Base-by-base conservation (phyloP, 2,888 invertebrate genomes). In the Tetropium fuscum region DNA sequence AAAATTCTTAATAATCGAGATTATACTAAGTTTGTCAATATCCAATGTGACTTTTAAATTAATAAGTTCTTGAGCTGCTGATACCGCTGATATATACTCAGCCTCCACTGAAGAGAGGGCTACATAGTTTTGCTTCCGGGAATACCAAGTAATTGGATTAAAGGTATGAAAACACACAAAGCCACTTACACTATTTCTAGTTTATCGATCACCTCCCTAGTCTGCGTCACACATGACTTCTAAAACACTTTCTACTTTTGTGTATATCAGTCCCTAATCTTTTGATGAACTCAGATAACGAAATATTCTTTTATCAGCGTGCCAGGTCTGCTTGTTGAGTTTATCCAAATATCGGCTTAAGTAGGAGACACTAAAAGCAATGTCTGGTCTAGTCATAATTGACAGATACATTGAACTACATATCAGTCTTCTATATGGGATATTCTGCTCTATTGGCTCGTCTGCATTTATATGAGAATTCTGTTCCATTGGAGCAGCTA, bases 111-210 rank as follows among this genome's bases (percentile, higher is more conserved):
- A 22, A 22, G 22, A 22, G 3, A 22, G 7, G 4, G 22, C 22
- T 22, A 22, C 22, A 22, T 7, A 22, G 22, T 22, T 22, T 48
- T 22, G 7, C 22, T 22, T 3, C 7, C 7, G 22, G 4, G 22
- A 22, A 22, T 57, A 43, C 71, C 66, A 70, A 5, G 53, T 34
- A 10, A 68, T 58, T 5, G 58, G 60, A 53, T 64, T 68, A 38
- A 58, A 49, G n/a, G 53, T 62, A 49, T 67, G 47, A 38, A 57
- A 63, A 18, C 20, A 18, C n/a, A 67, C 20, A 22, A 66, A 69
- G 10, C 67, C 65, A 58, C 69, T 63, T 1, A 64, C 61, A 47
- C 61, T 68, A 58, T 58, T 64, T 25, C 58, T 25, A 10, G 34
- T 44, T 43, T 36, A 6, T 4, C 22, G 2, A 34, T 67, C 58